Base-by-base conservation (phyloP, 2,888 invertebrate genomes). In the Netelia inedita region DNA sequence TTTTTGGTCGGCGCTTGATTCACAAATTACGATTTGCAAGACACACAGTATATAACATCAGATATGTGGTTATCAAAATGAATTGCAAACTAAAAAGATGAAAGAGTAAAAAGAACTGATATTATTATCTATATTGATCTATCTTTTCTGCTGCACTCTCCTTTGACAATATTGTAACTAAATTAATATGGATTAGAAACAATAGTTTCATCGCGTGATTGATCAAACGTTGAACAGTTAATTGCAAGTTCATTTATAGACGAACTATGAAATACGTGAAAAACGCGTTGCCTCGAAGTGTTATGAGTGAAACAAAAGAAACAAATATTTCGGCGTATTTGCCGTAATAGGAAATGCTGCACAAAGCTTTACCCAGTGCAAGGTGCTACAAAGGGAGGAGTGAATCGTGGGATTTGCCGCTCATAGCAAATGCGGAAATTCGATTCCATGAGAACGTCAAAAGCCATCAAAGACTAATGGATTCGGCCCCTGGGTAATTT, bases 391-490 rank as follows among this genome's bases (percentile, higher is more conserved):
- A 10, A 19, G 1, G 21, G 28, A 61, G 46, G 50, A 35, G 41
- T 3, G 41, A 63, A n/a, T n/a, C 11, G 50, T n/a, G 50, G 11
- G 16, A 35, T 50, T 61, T 41, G 8, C 50, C 43, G 11, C 8
- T 50, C 46, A 66, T 59, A 46, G 28, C 35, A 57, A 73, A 80
- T 63, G 63, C 75, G 81, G 63, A 81, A 81, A 75, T 75, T 53
- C 69, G 63, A 75, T 81, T 74, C 50, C 61, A 75, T 71, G 28
- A 57, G 43, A 81, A 75, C 63, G 81, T 43, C 75, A 61, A 75
- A 81, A 81, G 68, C 81, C 75, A 81, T 81, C 81, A 75, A 69
- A 69, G 75, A 69, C 50, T 81, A 75, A 81, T 81, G 75, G 75
- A 81, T 81, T 81, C 75, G 28, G 75, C 23, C 68, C 75, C 73